A percentile compares a stretch with the other conserved stretches of the same genome.
Conservation (phyloP, 2,797 vertebrate species). For the Emydoidea blandingii region DNA sequence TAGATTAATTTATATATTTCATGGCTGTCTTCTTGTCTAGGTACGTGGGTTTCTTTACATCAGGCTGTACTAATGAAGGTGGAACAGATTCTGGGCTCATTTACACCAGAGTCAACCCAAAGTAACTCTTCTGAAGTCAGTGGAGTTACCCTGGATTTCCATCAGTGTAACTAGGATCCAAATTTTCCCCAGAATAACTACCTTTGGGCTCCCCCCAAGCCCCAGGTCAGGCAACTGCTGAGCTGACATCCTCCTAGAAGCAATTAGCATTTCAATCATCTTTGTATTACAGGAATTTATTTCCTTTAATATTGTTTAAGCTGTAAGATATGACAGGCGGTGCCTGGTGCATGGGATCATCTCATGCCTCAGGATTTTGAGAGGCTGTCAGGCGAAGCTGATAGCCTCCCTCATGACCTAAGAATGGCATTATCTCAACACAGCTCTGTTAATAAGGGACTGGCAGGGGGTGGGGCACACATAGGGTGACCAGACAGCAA, state of each 20-base stretch:
- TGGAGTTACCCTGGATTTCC: neutral
- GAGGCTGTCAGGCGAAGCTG: neutral
- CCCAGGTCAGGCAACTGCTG: neutral
- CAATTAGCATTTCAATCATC: conserved; percentile 50
- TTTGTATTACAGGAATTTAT: neutral
- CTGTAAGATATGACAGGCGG: neutral
- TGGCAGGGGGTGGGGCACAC: neutral
- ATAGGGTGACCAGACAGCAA: too few species aligned
- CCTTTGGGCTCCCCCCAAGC: neutral
- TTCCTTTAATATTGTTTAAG: conserved; percentile 4
- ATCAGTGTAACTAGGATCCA: neutral
- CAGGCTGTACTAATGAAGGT: conserved; percentile 31
- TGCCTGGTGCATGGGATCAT: neutral
- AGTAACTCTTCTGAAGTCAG: neutral
- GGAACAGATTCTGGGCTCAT: conserved; percentile 15
- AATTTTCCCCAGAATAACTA: neutral
- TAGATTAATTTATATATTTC: conserved; percentile 42
- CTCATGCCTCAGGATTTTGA: accelerated
- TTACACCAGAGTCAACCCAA: neutral
- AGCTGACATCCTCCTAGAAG: conserved; percentile 33
- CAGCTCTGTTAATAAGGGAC: neutral
- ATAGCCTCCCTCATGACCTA: neutral
- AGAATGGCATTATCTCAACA: neutral
- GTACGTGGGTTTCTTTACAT: neutral
- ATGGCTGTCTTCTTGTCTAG: conserved; percentile 16